Evolutionary conservation across 2,888 invertebrate genomes (phyloP).

Genomic region (Orthonychiurus folsomi): DNA sequence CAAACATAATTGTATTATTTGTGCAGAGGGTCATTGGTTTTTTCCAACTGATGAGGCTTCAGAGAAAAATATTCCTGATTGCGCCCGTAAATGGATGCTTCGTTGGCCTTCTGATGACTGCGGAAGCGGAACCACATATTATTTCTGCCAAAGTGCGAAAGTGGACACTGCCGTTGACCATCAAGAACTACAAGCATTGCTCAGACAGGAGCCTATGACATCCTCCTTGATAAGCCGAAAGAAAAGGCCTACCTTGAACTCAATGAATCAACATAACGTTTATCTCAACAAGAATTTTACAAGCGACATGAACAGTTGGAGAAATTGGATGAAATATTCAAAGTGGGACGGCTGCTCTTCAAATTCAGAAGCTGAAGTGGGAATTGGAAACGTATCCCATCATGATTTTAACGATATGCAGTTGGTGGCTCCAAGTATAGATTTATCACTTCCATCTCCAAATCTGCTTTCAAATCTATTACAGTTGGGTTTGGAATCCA

Average conservation of each 20-base stretch:
- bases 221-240: not conserved
- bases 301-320: not conserved
- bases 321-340: not conserved
- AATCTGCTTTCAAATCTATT: too few relatives aligned
- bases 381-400: too few relatives aligned
- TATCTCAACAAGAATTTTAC: not conserved
- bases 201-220: too few relatives aligned
- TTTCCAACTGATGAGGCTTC: too few relatives aligned
- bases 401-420: too few relatives aligned
- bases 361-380: not conserved
- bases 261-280: not conserved
- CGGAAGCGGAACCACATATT: not conserved
- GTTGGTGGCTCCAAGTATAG: too few relatives aligned
- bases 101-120: not conserved
- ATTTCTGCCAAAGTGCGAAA: not conserved
- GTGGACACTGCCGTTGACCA: too few relatives aligned
- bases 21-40: too few relatives aligned
- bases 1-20: too few relatives aligned
- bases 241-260: not conserved
- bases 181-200: too few relatives aligned
- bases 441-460: too few relatives aligned
- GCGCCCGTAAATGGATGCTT: not conserved
- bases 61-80: not conserved
- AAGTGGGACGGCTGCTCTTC: not conserved
- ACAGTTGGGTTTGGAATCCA: too few relatives aligned